These are phyloP conservation scores for Selene dorsalis DNA, from an alignment of 2,797 vertebrate species.

Conservation along the genomic window DNA sequence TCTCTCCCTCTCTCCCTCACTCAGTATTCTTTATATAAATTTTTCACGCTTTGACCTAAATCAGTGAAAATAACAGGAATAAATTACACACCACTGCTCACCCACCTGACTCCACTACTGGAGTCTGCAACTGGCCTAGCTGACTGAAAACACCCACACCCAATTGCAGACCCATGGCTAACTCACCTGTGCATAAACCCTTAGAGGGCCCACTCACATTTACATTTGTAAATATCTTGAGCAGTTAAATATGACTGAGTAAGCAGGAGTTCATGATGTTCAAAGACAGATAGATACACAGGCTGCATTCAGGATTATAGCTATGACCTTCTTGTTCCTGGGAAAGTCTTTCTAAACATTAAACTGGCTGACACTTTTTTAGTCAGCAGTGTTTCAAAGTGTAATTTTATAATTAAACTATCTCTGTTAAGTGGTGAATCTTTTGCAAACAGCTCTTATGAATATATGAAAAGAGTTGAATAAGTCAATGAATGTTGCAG, in stretches of 20 bases:
- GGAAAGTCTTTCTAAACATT: constrained; percentile 24
- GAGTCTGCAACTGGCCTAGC: constrained; percentile 32
- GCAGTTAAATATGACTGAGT: background rate
- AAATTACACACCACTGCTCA: constrained; percentile 52
- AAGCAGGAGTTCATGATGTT: constrained; percentile 10
- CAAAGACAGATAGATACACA: background rate
- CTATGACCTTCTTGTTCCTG: constrained; percentile 16
- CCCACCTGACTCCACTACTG: constrained; percentile 55
- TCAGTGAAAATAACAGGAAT: constrained; percentile 56
- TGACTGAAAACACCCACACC: constrained; percentile 27
- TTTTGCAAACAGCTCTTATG: constrained; percentile 42
- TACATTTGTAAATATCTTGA: constrained; percentile 12
- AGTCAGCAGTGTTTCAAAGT: constrained; percentile 28
- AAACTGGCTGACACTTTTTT: constrained; percentile 1
- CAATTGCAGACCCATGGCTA: constrained; percentile 21
- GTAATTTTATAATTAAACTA: constrained; percentile 48
- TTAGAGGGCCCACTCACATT: constrained; percentile 8
- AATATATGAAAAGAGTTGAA: constrained; percentile 46
- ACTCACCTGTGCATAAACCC: constrained; percentile 37
- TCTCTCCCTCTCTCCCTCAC: constrained; percentile 3
- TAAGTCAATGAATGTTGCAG: constrained; percentile 48
- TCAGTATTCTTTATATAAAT: constrained; percentile 32
- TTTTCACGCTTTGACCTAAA: constrained; percentile 56
- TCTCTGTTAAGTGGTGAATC: constrained; percentile 22
- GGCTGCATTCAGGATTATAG: constrained; percentile 9